Base-by-base conservation (phyloP, 1,140 invertebrate species). In the Drosophila rhopaloa region DNA sequence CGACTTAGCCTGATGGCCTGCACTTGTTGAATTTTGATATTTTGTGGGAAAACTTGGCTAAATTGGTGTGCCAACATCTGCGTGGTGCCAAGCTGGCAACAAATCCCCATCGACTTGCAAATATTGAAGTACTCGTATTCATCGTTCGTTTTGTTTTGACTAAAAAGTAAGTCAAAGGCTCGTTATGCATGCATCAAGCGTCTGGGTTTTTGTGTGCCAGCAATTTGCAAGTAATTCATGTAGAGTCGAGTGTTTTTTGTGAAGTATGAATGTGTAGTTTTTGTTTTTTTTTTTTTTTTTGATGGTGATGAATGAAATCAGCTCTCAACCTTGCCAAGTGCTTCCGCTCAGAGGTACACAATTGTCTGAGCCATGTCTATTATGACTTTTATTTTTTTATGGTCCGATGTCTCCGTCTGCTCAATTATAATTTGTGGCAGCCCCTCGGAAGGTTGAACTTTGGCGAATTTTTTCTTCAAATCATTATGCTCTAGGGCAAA, bases 161-260 rank as follows among this genome's bases (percentile, higher is more conserved):
- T 58, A 43, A 72, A 72, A 72, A 71, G 68, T 72, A 72, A 72
- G 68, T 71, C 68, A 72, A 37, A 74, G 50, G 27, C 76, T 84
- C 53, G 74, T 82, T 79, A 50, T 66, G 75, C 55, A 83, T 79
- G 58, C 80, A 63, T 38, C 43, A 68, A 44, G 19, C 44, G 77
- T 74, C 46, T 32, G 13, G 38, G 43, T 27, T 44, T 16, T 37
- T 54, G 55, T 68, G 48, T 50, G 56, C 51, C 58, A 29, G 44
- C 81, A 80, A 83, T 73, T 85, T 53, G 81, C 81, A 78, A 68
- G 74, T 86, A 82, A 79, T 76, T 82, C 47, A 81, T 79, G 57
- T 53, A n/a, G 44, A 70, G 57, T 43, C 14, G 16, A 50, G 16
- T 37, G 47, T 7, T 65, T 65, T 67, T 71, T 32, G 19, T 11